Evolutionary conservation across 2,888 invertebrate genomes (phyloP).

Genomic region (Harmothoe impar): DNA sequence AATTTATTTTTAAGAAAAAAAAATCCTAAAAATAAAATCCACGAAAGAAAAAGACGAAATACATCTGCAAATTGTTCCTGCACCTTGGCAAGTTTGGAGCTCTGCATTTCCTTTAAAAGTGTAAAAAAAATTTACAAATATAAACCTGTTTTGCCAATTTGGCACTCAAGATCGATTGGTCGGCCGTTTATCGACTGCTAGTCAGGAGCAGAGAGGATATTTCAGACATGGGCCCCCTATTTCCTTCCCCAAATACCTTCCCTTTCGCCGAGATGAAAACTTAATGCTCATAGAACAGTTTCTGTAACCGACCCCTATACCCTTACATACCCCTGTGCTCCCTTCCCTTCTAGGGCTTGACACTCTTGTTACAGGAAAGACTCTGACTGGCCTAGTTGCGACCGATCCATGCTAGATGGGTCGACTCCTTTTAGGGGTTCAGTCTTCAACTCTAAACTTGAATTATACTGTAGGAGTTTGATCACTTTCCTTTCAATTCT

Average conservation of each 20-base stretch:
- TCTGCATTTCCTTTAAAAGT: too few relatives aligned
- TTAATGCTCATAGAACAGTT: background rate
- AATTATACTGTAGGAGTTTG: conserved; percentile 10
- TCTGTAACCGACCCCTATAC: background rate
- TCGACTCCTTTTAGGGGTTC: background rate
- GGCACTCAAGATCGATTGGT: conserved; percentile 47
- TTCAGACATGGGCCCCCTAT: background rate
- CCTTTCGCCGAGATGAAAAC: background rate
- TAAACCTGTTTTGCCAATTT: background rate
- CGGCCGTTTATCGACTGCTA: conserved; percentile 43
- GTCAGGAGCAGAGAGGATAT: conserved; percentile 42
- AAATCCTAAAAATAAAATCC: conserved; percentile 3
- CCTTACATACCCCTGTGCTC: conserved; percentile 8
- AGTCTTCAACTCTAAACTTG: background rate
- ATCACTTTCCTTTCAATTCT: conserved; percentile 4
- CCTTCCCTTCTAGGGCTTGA: conserved; percentile 24
- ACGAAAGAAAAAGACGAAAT: background rate
- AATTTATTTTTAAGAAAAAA: conserved; percentile 38
- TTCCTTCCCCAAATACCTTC: background rate
- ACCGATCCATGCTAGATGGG: background rate
- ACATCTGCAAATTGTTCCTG: background rate
- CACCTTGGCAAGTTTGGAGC: background rate
- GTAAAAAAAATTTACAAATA: too few relatives aligned
- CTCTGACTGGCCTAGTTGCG: background rate
- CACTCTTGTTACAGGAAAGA: background rate